Percentiles rank a stretch among this genome's conserved stretches.
Evolutionary conservation across 2,888 invertebrate species (phyloP).

Genomic region (Ormyrus nitidulus): DNA sequence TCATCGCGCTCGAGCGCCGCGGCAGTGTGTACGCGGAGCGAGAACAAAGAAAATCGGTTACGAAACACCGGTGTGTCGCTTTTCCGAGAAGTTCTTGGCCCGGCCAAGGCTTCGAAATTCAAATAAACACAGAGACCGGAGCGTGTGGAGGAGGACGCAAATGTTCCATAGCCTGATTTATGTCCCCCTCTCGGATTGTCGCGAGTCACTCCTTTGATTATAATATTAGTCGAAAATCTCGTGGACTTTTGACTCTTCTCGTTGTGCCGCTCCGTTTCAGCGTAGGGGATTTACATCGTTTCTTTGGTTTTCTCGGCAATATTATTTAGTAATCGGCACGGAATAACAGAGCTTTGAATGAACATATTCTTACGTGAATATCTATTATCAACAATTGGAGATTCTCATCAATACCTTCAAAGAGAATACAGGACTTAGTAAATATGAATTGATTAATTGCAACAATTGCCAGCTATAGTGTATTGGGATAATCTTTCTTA

Average conservation of each 20-base stretch:
- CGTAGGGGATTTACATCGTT: background rate
- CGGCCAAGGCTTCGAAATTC: constrained; percentile 55
- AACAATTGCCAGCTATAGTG: background rate
- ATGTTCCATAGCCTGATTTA: constrained; percentile 30
- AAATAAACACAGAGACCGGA: constrained; percentile 26
- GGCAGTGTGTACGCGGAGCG: background rate
- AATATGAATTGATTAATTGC: no score
- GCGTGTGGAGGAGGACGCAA: background rate
- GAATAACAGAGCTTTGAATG: no score
- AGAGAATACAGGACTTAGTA: no score
- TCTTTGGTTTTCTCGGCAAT: no score
- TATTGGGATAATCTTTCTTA: background rate
- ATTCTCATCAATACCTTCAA: no score
- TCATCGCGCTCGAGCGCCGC: background rate
- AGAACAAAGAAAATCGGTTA: constrained; percentile 51
- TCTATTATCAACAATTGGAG: no score
- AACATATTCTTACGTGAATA: no score
- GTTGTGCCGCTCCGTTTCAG: no score
- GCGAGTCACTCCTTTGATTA: background rate
- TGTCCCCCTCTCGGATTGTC: constrained; percentile 17
- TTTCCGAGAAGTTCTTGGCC: constrained; percentile 46
- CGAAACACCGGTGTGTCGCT: constrained; percentile 23
- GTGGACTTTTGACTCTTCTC: background rate
- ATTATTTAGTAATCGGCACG: no score
- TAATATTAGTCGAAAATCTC: constrained; percentile 44